These are phyloP conservation scores for Cosmia trapezina DNA, from an alignment of 2,888 invertebrate genomes.

Conservation along the genomic window DNA sequence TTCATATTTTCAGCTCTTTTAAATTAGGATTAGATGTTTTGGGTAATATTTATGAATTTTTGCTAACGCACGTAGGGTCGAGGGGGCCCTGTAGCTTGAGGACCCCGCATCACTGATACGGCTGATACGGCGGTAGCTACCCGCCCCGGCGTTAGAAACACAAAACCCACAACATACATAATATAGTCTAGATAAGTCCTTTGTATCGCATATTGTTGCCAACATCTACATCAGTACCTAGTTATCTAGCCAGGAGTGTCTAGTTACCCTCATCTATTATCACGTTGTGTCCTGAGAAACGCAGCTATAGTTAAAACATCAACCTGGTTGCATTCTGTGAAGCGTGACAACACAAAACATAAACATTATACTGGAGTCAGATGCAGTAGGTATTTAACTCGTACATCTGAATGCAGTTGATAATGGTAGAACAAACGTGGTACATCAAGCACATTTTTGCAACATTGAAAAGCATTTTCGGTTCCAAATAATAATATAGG, in stretches of 20 bases:
- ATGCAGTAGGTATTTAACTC: background rate
- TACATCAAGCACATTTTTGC: background rate
- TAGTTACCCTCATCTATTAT: background rate
- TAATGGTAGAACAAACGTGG: background rate
- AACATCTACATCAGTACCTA: background rate
- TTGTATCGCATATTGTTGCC: background rate
- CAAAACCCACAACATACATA: background rate
- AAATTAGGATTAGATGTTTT: too few relatives aligned
- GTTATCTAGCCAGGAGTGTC: background rate
- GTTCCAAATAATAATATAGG: background rate
- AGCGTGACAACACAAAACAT: slow-evolving; percentile 23
- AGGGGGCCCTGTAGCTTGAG: too few relatives aligned
- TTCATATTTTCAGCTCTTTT: too few relatives aligned
- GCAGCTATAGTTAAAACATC: background rate
- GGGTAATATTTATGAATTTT: too few relatives aligned
- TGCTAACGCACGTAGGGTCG: too few relatives aligned
- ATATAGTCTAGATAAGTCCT: background rate
- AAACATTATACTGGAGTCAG: background rate
- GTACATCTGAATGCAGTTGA: background rate
- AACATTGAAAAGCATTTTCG: slow-evolving; percentile 14
- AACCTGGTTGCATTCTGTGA: background rate
- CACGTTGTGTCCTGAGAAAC: background rate
- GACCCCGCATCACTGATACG: too few relatives aligned
- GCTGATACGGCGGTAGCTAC: too few relatives aligned
- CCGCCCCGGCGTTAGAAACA: background rate